Evolutionary conservation across 2,888 invertebrate species (phyloP).

Genomic region (Orgyia antiqua): DNA sequence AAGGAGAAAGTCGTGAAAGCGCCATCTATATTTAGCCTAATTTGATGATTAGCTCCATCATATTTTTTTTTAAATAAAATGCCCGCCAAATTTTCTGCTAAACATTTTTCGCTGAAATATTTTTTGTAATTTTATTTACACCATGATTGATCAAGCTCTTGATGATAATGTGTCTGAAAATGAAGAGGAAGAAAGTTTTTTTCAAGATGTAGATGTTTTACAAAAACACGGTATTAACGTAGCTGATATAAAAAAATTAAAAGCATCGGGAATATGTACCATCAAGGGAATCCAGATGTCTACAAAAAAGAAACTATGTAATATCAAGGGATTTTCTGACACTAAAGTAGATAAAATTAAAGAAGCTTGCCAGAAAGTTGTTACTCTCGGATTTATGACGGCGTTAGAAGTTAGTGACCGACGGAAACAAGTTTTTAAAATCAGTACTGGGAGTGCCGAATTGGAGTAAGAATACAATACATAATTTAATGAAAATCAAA

Average conservation of each 20-base stretch:
- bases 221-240: slow-evolving; percentile 81
- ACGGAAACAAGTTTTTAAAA: slow-evolving; percentile 84
- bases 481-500: background rate
- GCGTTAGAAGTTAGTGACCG: slow-evolving; percentile 85
- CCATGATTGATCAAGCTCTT: slow-evolving; percentile 59
- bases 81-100: no score
- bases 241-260: slow-evolving; percentile 87
- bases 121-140: no score
- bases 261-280: slow-evolving; percentile 87
- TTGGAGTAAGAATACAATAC: slow-evolving; percentile 80
- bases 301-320: slow-evolving; percentile 83
- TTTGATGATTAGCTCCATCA: no score
- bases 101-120: no score
- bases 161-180: slow-evolving; percentile 68
- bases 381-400: slow-evolving; percentile 82
- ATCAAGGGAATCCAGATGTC: slow-evolving; percentile 90
- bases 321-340: slow-evolving; percentile 87
- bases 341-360: slow-evolving; percentile 89
- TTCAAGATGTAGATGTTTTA: slow-evolving; percentile 85
- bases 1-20: no score
- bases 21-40: no score
- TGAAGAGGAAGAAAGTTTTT: slow-evolving; percentile 83
- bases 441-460: slow-evolving; percentile 82
- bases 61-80: no score
- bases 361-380: slow-evolving; percentile 84